Evolutionary conservation across 2,888 invertebrate species (phyloP).

Genomic region (Choristoneura rosaceana): DNA sequence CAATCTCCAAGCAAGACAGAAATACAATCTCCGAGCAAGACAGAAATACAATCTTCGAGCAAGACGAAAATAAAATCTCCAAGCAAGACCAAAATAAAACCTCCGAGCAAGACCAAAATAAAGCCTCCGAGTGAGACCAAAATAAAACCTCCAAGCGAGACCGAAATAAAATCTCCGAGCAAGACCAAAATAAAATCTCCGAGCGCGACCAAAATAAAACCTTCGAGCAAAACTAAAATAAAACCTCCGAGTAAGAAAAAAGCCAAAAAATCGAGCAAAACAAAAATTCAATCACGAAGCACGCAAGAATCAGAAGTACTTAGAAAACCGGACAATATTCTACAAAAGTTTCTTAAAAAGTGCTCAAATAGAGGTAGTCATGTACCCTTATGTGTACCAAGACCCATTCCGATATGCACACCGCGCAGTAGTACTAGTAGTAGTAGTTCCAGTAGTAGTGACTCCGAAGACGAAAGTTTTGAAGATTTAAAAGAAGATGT

Average conservation of each 20-base stretch:
- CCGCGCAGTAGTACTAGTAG: neutral
- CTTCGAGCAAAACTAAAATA: neutral
- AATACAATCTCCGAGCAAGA: neutral
- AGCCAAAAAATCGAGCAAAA: neutral
- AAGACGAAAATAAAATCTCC: neutral
- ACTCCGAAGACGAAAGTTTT: neutral
- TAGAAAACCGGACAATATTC: neutral
- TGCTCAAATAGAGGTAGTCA: neutral
- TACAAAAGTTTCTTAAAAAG: neutral
- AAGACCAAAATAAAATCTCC: neutral
- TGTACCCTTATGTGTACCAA: neutral
- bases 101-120: neutral
- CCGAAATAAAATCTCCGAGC: neutral
- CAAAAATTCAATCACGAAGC: neutral
- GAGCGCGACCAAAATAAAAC: neutral
- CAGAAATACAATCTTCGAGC: neutral
- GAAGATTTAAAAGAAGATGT: slow-evolving; percentile 3
- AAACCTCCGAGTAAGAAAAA: neutral
- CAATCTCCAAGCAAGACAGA: neutral
- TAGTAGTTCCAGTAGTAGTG: neutral
- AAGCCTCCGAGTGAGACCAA: neutral
- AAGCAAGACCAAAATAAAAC: neutral
- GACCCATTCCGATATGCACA: neutral
- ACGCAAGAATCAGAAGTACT: neutral
- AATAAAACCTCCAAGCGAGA: neutral